phyloP scores from a whole-genome alignment of 2,113 vertebrate species.

The Numida meleagris region DNA sequence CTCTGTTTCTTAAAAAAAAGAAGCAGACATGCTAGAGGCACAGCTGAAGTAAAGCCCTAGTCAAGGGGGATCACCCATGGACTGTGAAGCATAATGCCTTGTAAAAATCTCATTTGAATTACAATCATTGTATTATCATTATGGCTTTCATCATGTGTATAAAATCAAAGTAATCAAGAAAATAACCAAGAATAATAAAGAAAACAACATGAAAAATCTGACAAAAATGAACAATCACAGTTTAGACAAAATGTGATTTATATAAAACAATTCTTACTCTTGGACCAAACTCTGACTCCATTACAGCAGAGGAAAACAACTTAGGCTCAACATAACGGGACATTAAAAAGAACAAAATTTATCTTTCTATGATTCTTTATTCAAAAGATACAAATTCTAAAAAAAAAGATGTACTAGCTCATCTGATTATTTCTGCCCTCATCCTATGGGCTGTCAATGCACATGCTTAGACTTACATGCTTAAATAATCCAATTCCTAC shows the following conservation, averaged over 20 bases:
- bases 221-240: conserved; percentile 28
- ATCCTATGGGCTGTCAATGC: not conserved
- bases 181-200: not conserved
- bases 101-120: conserved; percentile 20
- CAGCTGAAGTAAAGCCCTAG: conserved; percentile 26
- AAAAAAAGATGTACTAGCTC: not conserved
- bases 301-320: not conserved
- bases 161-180: conserved; percentile 19
- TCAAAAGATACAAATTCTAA: not conserved
- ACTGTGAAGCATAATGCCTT: conserved; percentile 48
- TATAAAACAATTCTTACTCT: not conserved
- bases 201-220: not conserved
- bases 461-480: not conserved
- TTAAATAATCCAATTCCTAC: not conserved
- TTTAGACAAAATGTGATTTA: conserved; percentile 12
- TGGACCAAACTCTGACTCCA: not conserved
- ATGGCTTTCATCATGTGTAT: conserved; percentile 50
- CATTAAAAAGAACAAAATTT: not conserved
- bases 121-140: not conserved
- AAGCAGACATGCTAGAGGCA: conserved; percentile 48
- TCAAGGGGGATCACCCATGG: not conserved
- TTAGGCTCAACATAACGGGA: not conserved
- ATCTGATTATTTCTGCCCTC: not conserved
- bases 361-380: not conserved
- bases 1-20: not conserved